Percentiles rank a stretch among this genome's conserved stretches.
phyloP scores from a whole-genome alignment of 2,888 invertebrate species.

The Cataglyphis cursor region DNA sequence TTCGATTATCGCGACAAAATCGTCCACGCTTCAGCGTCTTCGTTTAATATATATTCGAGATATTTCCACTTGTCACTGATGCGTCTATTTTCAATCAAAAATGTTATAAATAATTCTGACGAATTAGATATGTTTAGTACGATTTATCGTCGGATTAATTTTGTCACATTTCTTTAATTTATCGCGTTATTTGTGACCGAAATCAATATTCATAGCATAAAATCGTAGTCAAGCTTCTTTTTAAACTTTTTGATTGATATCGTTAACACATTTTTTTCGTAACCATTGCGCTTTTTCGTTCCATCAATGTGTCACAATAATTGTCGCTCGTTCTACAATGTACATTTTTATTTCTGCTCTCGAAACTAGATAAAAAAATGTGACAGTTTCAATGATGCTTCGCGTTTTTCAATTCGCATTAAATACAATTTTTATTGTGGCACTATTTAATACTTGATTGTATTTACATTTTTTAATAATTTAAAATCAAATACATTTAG shows the following conservation, averaged over 20 bases:
- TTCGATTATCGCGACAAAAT: slow-evolving; percentile 12
- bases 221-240: slow-evolving; percentile 52
- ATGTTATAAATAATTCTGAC: slow-evolving; percentile 7
- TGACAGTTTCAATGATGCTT: slow-evolving; percentile 27
- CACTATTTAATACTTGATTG: background rate
- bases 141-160: background rate
- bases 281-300: slow-evolving; percentile 33
- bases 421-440: slow-evolving; percentile 21
- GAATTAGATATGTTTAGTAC: background rate
- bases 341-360: slow-evolving; percentile 37
- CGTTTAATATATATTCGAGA: background rate
- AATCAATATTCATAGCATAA: slow-evolving; percentile 49
- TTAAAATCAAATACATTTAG: background rate
- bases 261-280: slow-evolving; percentile 55
- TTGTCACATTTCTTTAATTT: background rate
- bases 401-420: slow-evolving; percentile 7
- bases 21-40: background rate
- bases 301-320: slow-evolving; percentile 60
- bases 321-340: slow-evolving; percentile 58
- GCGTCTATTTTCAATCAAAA: background rate
- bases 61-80: background rate
- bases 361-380: slow-evolving; percentile 18
- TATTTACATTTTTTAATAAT: background rate
- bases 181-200: background rate
- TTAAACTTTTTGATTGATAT: slow-evolving; percentile 47